phyloP scores from a whole-genome alignment of 2,113 vertebrate genomes.

The Gnathonemus longibarbis region DNA sequence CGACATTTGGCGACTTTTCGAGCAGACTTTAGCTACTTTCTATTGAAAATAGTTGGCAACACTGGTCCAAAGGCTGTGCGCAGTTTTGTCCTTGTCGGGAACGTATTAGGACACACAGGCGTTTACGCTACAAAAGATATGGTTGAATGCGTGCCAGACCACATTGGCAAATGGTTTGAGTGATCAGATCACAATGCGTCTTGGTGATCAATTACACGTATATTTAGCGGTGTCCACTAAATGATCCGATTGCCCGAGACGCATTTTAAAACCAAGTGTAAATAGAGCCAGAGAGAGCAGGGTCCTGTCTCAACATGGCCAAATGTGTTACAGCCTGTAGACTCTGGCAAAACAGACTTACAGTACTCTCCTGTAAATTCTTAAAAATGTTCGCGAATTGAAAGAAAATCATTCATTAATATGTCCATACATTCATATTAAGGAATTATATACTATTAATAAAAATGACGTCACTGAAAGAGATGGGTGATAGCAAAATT shows the following conservation, averaged over 20 bases:
- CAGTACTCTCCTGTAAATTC: not conserved
- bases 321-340: not conserved
- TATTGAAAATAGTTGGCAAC: too few species aligned
- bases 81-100: not conserved
- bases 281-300: not conserved
- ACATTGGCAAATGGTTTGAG: not conserved
- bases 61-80: not conserved
- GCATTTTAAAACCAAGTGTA: not conserved
- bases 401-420: not conserved
- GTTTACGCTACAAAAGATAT: not conserved
- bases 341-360: not conserved
- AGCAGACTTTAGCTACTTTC: too few species aligned
- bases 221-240: not conserved
- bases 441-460: not conserved
- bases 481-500: not conserved
- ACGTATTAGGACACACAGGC: not conserved
- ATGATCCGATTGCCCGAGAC: not conserved
- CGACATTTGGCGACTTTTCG: too few species aligned
- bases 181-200: not conserved
- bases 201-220: not conserved
- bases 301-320: not conserved
- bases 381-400: not conserved
- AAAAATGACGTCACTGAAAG: not conserved
- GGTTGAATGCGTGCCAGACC: not conserved
- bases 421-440: not conserved